Evolutionary conservation across 1,140 invertebrate genomes (phyloP).

Genomic region (Pemphigus obesinymphae): DNA sequence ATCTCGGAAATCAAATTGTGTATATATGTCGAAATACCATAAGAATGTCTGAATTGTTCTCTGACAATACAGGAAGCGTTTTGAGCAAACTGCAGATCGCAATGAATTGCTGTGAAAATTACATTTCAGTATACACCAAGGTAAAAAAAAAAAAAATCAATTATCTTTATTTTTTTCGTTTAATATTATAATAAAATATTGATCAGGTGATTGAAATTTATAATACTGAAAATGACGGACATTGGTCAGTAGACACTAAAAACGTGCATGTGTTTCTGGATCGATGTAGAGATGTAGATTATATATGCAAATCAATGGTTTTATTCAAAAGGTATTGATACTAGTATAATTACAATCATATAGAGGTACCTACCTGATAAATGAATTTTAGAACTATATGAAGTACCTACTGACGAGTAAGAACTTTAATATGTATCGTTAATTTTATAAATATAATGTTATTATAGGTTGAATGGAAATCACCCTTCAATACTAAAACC

Average conservation of each 20-base stretch:
- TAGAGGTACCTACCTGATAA: too few species aligned
- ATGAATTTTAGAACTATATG: too few species aligned
- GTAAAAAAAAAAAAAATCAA: background rate
- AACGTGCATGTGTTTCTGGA: conserved; percentile 22
- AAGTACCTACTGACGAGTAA: too few species aligned
- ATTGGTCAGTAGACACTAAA: background rate
- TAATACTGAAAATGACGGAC: background rate
- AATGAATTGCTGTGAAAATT: conserved; percentile 23
- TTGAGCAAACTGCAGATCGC: background rate
- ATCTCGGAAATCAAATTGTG: conserved; percentile 24
- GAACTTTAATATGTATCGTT: too few species aligned
- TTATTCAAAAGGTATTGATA: conserved; percentile 31
- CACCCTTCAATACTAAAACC: conserved; percentile 19
- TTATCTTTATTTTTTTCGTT: background rate
- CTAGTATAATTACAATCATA: too few species aligned
- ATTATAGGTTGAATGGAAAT: background rate
- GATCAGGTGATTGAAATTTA: background rate
- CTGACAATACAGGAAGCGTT: background rate
- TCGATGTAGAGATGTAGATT: conserved; percentile 17
- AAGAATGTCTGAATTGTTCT: background rate
- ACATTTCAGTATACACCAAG: background rate
- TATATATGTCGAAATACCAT: conserved; percentile 14
- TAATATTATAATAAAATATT: background rate
- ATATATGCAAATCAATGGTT: background rate
- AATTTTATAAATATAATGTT: too few species aligned